Evolutionary conservation across 1,140 invertebrate species (phyloP).

Genomic region (Ylistrum balloti): DNA sequence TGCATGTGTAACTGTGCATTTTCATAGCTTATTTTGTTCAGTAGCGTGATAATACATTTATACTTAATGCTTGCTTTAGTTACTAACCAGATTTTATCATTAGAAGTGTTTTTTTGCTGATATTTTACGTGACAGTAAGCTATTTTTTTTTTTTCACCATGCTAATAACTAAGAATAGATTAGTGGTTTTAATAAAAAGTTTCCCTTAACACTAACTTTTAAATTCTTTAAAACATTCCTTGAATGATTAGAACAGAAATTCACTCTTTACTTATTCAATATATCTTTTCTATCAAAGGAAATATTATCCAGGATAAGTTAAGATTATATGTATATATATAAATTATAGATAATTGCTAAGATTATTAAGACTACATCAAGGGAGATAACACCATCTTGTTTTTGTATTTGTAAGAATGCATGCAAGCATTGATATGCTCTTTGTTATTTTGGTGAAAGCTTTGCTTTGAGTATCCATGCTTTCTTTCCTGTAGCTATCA

Average conservation of each 20-base stretch:
- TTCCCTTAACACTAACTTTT: background rate
- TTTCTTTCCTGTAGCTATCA: background rate
- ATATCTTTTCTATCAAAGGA: background rate
- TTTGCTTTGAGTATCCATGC: slow-evolving; percentile 38
- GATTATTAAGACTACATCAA: background rate
- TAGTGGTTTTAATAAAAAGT: too few relatives aligned
- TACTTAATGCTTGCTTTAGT: slow-evolving; percentile 13
- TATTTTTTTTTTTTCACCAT: too few relatives aligned
- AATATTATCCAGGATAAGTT: background rate
- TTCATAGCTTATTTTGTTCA: background rate
- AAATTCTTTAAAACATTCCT: background rate
- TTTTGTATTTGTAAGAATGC: background rate
- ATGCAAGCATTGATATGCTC: background rate
- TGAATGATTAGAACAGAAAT: background rate
- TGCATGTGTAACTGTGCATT: background rate
- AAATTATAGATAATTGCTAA: too few relatives aligned
- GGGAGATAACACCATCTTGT: background rate
- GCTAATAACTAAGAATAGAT: too few relatives aligned
- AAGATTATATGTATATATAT: background rate
- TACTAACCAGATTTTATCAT: background rate
- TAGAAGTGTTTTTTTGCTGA: background rate
- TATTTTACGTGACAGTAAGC: too few relatives aligned
- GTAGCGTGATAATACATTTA: background rate
- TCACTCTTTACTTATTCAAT: background rate
- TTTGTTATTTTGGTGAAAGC: background rate